Percentiles rank a stretch among this genome's conserved stretches.
Evolutionary conservation across 2,888 invertebrate species (phyloP).

Genomic region (Tholera decimalis): DNA sequence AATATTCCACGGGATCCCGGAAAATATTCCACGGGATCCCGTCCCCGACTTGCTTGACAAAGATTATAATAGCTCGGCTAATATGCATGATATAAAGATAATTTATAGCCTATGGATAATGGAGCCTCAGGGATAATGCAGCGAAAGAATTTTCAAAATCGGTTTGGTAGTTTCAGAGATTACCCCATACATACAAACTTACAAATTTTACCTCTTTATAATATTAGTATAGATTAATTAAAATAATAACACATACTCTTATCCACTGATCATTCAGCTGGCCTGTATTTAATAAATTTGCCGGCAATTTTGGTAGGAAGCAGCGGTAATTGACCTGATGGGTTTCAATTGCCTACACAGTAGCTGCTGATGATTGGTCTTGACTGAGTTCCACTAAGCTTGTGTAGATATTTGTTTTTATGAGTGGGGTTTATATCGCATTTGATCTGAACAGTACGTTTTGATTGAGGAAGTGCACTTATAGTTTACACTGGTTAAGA

Average conservation of each 20-base stretch:
- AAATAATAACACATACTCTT: constrained; percentile 5
- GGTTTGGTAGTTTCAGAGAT: no score
- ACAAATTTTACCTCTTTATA: no score
- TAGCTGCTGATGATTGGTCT: constrained; percentile 28
- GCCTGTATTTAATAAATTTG: constrained; percentile 10
- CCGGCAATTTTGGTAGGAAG: constrained; percentile 32
- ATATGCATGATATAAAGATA: no score
- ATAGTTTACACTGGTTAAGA: not conserved
- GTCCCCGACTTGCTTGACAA: no score
- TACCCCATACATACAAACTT: no score
- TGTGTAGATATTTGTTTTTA: not conserved
- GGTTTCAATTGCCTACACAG: constrained; percentile 37
- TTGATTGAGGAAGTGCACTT: not conserved
- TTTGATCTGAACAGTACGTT: constrained; percentile 10
- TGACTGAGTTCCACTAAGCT: constrained; percentile 9
- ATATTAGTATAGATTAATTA: no score
- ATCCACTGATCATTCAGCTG: not conserved
- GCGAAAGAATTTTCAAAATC: no score
- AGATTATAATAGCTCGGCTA: no score
- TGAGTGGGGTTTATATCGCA: constrained; percentile 3
- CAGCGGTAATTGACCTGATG: constrained; percentile 49
- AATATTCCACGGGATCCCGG: no score
- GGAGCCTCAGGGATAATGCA: no score
- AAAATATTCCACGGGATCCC: no score
- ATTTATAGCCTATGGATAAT: no score